Conservation (phyloP, 2,113 vertebrate genomes). For the Upupa epops region DNA sequence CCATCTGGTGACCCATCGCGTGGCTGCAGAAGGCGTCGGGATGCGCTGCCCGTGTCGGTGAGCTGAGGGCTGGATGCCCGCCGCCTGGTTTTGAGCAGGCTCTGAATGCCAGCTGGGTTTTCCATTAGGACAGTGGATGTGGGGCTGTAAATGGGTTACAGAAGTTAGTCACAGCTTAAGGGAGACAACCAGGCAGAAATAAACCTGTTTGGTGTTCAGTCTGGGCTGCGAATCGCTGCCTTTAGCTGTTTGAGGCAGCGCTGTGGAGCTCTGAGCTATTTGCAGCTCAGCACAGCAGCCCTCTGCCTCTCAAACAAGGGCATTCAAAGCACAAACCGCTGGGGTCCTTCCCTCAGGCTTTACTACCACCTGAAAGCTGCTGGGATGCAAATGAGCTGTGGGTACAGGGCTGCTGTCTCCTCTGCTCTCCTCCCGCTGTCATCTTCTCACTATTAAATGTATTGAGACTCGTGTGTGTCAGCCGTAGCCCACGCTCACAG, state of each 20-base stretch:
- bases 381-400: not conserved
- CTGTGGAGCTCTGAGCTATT: constrained; percentile 11
- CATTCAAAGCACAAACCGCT: not conserved
- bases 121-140: constrained; percentile 28
- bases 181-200: not conserved
- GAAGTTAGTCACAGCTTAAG: constrained; percentile 29
- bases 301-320: not conserved
- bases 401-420: not conserved
- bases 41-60: too few relatives aligned
- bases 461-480: not conserved
- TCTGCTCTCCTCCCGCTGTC: not conserved
- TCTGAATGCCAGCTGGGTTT: constrained; percentile 31
- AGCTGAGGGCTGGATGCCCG: not conserved
- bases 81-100: constrained; percentile 17
- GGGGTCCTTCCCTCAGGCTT: not conserved
- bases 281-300: not conserved
- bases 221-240: constrained; percentile 11
- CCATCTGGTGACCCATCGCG: constrained; percentile 4
- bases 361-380: not conserved
- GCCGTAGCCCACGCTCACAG: not conserved
- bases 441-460: not conserved
- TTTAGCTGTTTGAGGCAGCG: not conserved
- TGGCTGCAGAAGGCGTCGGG: not conserved
- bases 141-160: constrained; percentile 33
- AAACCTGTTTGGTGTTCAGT: constrained; percentile 4